A percentile compares a stretch with the other conserved stretches of the same genome.
Evolutionary conservation across 2,113 vertebrate species (phyloP).

Genomic region (Cyprinodon variegatus): DNA sequence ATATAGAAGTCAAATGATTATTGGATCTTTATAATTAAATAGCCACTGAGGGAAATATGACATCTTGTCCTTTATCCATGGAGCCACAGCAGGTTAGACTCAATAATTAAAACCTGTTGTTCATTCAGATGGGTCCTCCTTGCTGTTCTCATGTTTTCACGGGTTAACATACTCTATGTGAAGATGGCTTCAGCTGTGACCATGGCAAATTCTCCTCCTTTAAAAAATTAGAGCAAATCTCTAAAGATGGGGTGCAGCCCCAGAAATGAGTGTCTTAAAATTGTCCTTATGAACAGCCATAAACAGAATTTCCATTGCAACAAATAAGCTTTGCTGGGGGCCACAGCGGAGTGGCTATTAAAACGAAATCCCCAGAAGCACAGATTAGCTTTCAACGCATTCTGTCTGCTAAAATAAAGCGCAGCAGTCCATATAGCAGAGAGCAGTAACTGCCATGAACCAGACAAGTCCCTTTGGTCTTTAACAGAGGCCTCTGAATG

Average conservation of each 20-base stretch:
- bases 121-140: neutral
- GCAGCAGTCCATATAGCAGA: slow-evolving; percentile 56
- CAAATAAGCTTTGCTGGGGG: slow-evolving; percentile 47
- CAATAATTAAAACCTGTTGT: neutral
- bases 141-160: slow-evolving; percentile 20
- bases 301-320: slow-evolving; percentile 54
- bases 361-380: slow-evolving; percentile 43
- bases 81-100: neutral
- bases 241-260: slow-evolving; percentile 26
- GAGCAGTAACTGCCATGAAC: slow-evolving; percentile 50
- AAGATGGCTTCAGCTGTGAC: slow-evolving; percentile 38
- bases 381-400: slow-evolving; percentile 32
- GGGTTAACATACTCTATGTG: slow-evolving; percentile 15
- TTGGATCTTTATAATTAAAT: neutral
- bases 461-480: slow-evolving; percentile 59
- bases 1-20: neutral
- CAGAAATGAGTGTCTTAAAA: slow-evolving; percentile 44
- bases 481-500: slow-evolving; percentile 52
- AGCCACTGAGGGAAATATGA: neutral
- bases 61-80: neutral
- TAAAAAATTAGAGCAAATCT: slow-evolving; percentile 32
- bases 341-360: slow-evolving; percentile 47
- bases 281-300: slow-evolving; percentile 46
- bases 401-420: slow-evolving; percentile 58
- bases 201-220: slow-evolving; percentile 37